These are phyloP conservation scores for Hystrix cristata DNA, from an alignment of 2,113 vertebrate species.

Conservation along the genomic window DNA sequence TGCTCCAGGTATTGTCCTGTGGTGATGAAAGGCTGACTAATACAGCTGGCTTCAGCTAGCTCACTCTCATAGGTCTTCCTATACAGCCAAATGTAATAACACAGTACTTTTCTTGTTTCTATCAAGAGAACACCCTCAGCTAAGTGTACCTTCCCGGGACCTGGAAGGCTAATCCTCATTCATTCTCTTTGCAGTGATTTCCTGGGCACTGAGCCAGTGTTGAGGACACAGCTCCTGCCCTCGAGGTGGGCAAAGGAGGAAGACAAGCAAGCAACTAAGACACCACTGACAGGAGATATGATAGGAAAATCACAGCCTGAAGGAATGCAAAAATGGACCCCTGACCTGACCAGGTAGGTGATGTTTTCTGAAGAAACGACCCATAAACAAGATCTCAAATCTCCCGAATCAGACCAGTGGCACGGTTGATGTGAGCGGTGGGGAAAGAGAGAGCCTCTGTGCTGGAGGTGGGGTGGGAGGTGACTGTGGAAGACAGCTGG, in stretches of 20 bases:
- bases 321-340: fast-evolving
- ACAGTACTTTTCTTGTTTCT: background rate
- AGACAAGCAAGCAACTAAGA: background rate
- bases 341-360: no score
- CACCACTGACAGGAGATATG: fast-evolving
- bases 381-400: background rate
- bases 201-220: fast-evolving
- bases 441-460: fast-evolving
- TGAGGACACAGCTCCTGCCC: fast-evolving
- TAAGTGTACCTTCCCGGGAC: fast-evolving
- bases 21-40: background rate
- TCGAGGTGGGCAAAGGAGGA: fast-evolving
- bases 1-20: background rate
- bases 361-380: background rate
- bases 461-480: fast-evolving
- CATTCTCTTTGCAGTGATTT: fast-evolving
- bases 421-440: no score
- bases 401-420: background rate
- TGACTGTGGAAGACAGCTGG: fast-evolving
- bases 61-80: background rate
- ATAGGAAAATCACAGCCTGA: no score
- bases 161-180: background rate
- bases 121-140: background rate
- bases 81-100: background rate
- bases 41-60: background rate